Base-by-base conservation (phyloP, 2,888 invertebrate species). In the Protodeltote pygarga region DNA sequence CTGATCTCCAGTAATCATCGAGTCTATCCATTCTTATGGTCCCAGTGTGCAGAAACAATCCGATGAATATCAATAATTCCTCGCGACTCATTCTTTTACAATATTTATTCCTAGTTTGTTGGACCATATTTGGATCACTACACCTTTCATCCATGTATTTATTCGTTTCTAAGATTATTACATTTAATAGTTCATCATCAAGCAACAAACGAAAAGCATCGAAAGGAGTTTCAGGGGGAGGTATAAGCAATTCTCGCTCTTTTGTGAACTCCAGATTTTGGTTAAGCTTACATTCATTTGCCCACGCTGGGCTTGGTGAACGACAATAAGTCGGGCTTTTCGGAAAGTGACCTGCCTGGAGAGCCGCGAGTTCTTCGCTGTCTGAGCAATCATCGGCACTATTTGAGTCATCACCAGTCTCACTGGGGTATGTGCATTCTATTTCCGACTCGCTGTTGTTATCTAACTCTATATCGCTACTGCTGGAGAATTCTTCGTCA, bases 141-240 rank as follows among this genome's bases (percentile, higher is more conserved):
- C 23, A 3, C 0, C 24, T 16, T 19, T n/a, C 5, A 5, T 5
- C 3, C 5, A 6, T 45, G 33, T 50, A 34, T 15, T 24, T 23
- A 34, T 58, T 58, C 19, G 45, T 57, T 58, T 29, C 44, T 2
- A 19, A 21, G 15, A 11, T 34, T 21, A 58, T 41, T 3, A 19
- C 19, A 28, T 50, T 34, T 33, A 58, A 21, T 21, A 57, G 4
- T 32, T 50, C 9, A 6, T 58, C 34, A 15, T 50, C 24, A 6
- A 58, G 9, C n/a, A 58, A 8, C 28, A 40, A 40, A 2, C 16
- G 33, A 13, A 45, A 57, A 9, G 57, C 50, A 2, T 58, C 58
- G 16, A 29, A 46, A 6, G 57, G 50, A 27, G 17, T 14, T 21
- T 17, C 11, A 14, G 57, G 58, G 8, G 29, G 11, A 20, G 38